These are phyloP conservation scores for Fopius arisanus DNA, from an alignment of 1,140 invertebrate species.

Conservation along the genomic window DNA sequence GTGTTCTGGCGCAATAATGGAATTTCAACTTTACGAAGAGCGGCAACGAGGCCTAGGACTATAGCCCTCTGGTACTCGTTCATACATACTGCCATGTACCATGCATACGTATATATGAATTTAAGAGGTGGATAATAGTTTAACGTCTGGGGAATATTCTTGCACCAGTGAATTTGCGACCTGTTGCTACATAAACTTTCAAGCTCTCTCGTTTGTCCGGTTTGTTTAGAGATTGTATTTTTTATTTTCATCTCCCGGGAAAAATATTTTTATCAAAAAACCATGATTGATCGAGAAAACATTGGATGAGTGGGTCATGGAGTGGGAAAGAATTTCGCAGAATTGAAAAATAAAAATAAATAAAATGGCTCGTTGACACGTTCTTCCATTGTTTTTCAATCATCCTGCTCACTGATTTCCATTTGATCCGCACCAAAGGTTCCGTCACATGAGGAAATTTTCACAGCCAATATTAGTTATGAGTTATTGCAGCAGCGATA, in stretches of 20 bases:
- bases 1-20: neutral
- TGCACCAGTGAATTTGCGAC: neutral
- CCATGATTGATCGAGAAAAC: too few relatives aligned
- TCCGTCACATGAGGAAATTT: too few relatives aligned
- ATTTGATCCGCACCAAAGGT: too few relatives aligned
- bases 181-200: neutral
- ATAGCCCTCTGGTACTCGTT: neutral
- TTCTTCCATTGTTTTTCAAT: too few relatives aligned
- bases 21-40: slow-evolving; percentile 11
- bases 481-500: too few relatives aligned
- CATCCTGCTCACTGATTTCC: too few relatives aligned
- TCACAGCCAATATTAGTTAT: too few relatives aligned
- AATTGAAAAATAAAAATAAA: too few relatives aligned
- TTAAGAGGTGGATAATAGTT: slow-evolving; percentile 10
- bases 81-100: neutral
- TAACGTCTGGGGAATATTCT: neutral
- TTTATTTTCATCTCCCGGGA: neutral
- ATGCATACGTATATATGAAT: neutral
- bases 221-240: neutral
- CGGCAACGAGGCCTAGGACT: neutral
- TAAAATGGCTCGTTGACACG: too few relatives aligned
- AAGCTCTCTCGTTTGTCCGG: neutral
- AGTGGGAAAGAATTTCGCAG: too few relatives aligned
- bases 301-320: too few relatives aligned
- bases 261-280: neutral